These are phyloP conservation scores for Diplolepis rosae DNA, from an alignment of 2,888 invertebrate genomes.

Conservation along the genomic window DNA sequence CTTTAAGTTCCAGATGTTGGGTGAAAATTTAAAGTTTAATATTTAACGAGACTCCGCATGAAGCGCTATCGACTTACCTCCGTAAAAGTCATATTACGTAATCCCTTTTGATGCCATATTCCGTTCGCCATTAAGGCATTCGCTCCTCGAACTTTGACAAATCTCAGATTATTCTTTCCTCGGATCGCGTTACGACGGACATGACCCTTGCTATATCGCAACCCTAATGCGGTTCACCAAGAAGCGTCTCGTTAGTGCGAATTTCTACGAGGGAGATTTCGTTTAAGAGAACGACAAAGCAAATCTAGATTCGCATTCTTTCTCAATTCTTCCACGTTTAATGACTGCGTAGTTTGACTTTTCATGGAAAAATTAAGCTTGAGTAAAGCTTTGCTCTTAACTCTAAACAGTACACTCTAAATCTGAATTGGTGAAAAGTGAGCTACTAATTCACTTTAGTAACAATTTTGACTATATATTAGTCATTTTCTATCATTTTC, in stretches of 20 bases:
- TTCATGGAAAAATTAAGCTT: neutral
- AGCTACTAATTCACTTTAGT: too few relatives aligned
- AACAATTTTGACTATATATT: too few relatives aligned
- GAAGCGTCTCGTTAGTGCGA: constrained; percentile 29
- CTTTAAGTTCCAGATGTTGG: constrained; percentile 37
- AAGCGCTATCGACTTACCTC: constrained; percentile 48
- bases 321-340: neutral
- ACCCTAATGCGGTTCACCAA: constrained; percentile 28
- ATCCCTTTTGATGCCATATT: constrained; percentile 71
- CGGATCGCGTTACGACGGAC: constrained; percentile 56
- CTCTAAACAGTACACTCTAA: too few relatives aligned
- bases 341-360: constrained; percentile 14
- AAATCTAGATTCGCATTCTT: constrained; percentile 19
- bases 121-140: constrained; percentile 66
- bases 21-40: constrained; percentile 65
- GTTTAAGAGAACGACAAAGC: constrained; percentile 26
- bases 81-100: constrained; percentile 65
- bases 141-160: constrained; percentile 63
- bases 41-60: constrained; percentile 65
- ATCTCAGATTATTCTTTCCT: constrained; percentile 59
- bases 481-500: too few relatives aligned
- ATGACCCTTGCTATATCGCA: constrained; percentile 20
- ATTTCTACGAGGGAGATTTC: constrained; percentile 26
- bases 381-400: neutral
- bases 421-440: too few relatives aligned